Percentiles rank a stretch among this genome's conserved stretches.
Conservation (phyloP, 1,140 invertebrate genomes). For the Akabosia matsudoensis region DNA sequence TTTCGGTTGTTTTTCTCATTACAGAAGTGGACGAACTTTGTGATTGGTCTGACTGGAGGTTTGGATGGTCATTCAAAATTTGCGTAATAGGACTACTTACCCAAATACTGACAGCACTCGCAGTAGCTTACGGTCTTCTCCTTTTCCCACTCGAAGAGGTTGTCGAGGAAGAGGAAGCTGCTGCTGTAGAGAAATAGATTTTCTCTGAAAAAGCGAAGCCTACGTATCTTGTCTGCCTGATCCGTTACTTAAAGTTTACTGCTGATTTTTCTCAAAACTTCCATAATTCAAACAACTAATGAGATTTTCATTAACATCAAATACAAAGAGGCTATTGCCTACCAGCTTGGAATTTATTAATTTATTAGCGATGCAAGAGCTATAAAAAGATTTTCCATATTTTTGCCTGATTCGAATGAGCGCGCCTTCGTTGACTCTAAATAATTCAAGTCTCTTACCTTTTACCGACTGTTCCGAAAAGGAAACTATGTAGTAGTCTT, state of each 20-base stretch:
- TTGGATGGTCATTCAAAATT: constrained; percentile 18
- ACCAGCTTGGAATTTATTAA: too few relatives aligned
- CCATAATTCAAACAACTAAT: too few relatives aligned
- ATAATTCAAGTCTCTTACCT: too few relatives aligned
- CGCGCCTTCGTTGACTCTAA: too few relatives aligned
- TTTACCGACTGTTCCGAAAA: too few relatives aligned
- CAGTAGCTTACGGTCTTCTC: constrained; percentile 10
- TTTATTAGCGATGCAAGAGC: too few relatives aligned
- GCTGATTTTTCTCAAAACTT: neutral
- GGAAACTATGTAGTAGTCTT: too few relatives aligned
- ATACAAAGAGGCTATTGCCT: too few relatives aligned
- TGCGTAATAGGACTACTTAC: neutral
- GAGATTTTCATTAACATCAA: too few relatives aligned
- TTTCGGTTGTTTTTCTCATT: neutral
- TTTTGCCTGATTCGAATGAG: too few relatives aligned
- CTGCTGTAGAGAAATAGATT: neutral
- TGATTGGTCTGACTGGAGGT: neutral
- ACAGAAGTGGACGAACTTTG: neutral
- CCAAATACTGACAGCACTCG: neutral
- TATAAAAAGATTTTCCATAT: too few relatives aligned
- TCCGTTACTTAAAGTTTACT: neutral
- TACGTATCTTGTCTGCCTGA: neutral
- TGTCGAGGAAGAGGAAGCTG: constrained; percentile 18
- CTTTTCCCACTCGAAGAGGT: constrained; percentile 1
- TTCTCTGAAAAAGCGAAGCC: neutral